phyloP scores from a whole-genome alignment of 1,140 invertebrate species.

The Cyclina sinensis region DNA sequence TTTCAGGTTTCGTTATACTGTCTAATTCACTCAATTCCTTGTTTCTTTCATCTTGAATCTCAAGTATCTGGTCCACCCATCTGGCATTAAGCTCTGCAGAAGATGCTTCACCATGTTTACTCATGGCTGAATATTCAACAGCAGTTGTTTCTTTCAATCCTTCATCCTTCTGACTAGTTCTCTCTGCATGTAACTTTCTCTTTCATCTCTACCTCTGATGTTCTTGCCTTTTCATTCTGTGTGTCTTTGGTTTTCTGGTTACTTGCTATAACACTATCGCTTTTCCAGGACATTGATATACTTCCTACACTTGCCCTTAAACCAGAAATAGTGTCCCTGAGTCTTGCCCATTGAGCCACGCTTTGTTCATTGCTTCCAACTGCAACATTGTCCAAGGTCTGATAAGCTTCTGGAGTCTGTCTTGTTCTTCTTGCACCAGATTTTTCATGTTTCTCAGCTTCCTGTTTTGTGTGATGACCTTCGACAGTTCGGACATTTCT shows the following conservation, averaged over 20 bases:
- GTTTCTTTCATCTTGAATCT: neutral
- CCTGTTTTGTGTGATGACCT: neutral
- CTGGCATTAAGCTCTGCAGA: neutral
- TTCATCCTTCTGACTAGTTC: neutral
- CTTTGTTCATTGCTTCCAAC: neutral
- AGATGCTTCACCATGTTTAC: neutral
- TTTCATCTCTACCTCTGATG: neutral
- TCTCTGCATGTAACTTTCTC: neutral
- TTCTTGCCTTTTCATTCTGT: neutral
- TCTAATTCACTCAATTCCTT: neutral
- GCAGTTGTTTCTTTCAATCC: neutral
- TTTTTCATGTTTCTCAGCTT: neutral
- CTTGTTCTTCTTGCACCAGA: neutral
- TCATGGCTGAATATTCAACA: neutral
- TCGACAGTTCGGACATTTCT: conserved; percentile 14
- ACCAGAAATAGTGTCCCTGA: conserved; percentile 11
- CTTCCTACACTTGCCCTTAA: conserved; percentile 11
- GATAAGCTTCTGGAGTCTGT: neutral
- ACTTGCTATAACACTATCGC: neutral
- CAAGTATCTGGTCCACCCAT: conserved; percentile 5
- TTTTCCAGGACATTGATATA: conserved; percentile 8
- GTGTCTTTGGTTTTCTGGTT: neutral
- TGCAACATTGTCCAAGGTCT: neutral
- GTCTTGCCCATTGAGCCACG: neutral
- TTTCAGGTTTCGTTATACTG: neutral